These are phyloP conservation scores for Coelopa pilipes DNA, from an alignment of 2,888 invertebrate genomes.

Conservation along the genomic window DNA sequence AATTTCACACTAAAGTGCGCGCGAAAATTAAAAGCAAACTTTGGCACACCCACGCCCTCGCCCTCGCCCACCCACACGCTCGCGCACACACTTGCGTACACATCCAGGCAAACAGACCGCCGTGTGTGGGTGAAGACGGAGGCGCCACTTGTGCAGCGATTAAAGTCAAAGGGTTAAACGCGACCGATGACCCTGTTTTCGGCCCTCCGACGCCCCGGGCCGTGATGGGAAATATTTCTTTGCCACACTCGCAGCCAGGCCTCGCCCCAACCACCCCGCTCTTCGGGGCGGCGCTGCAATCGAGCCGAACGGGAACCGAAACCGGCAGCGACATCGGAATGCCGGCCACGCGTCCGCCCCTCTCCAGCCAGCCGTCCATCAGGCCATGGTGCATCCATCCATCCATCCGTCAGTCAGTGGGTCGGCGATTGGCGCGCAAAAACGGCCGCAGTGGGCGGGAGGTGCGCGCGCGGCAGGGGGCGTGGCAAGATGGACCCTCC, in stretches of 20 bases:
- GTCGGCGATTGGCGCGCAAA: no score
- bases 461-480: no score
- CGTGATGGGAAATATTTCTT: conserved; percentile 12
- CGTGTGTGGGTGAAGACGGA: neutral
- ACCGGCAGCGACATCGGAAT: neutral
- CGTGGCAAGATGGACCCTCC: no score
- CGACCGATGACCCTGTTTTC: conserved; percentile 24
- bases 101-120: conserved; percentile 7
- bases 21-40: conserved; percentile 38
- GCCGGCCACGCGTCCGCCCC: neutral
- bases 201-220: no score
- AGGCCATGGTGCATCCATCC: no score
- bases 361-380: conserved; percentile 17
- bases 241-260: neutral
- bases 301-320: conserved; percentile 23
- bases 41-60: neutral
- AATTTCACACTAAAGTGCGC: conserved; percentile 39
- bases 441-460: no score
- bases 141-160: neutral
- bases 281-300: neutral
- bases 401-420: no score
- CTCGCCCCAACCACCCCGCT: neutral
- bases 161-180: conserved; percentile 26
- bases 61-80: conserved; percentile 10
- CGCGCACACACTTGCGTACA: neutral